phyloP scores from a whole-genome alignment of 2,797 vertebrate species.

The Arrhamphus sclerolepis region DNA sequence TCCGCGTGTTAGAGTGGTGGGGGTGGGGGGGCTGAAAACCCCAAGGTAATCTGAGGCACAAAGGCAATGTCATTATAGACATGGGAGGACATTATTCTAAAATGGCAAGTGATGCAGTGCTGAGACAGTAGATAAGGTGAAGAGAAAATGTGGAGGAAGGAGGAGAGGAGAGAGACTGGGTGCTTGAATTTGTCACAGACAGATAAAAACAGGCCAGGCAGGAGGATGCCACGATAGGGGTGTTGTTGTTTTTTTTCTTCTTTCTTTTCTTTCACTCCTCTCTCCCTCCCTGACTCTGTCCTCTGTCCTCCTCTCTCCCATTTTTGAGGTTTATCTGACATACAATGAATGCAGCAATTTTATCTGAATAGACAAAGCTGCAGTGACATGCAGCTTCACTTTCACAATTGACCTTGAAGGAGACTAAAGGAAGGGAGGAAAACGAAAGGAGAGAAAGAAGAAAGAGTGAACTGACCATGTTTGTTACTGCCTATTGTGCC shows the following conservation, averaged over 20 bases:
- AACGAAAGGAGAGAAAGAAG: constrained; percentile 44
- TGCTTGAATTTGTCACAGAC: constrained; percentile 83
- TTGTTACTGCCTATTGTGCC: no score
- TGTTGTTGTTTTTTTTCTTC: constrained; percentile 41
- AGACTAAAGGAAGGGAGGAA: constrained; percentile 59
- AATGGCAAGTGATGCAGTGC: constrained; percentile 82
- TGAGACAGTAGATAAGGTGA: constrained; percentile 84
- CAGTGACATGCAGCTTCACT: constrained; percentile 75
- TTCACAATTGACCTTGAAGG: constrained; percentile 82
- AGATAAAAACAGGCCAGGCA: constrained; percentile 82
- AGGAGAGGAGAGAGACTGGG: constrained; percentile 74
- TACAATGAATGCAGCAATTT: constrained; percentile 83
- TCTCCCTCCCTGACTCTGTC: constrained; percentile 45
- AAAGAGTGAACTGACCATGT: constrained; percentile 48
- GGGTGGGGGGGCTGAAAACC: constrained; percentile 65
- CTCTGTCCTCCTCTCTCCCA: constrained; percentile 57
- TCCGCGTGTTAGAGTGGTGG: constrained; percentile 34
- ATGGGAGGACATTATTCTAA: constrained; percentile 84
- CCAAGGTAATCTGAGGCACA: constrained; percentile 82
- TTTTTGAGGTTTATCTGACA: constrained; percentile 83
- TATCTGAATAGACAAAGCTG: constrained; percentile 84
- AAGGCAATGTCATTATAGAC: constrained; percentile 85
- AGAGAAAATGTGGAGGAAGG: constrained; percentile 78
- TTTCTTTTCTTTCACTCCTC: constrained; percentile 40
- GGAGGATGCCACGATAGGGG: constrained; percentile 73